phyloP scores from a whole-genome alignment of 2,888 invertebrate genomes.

The Fragum sueziense region DNA sequence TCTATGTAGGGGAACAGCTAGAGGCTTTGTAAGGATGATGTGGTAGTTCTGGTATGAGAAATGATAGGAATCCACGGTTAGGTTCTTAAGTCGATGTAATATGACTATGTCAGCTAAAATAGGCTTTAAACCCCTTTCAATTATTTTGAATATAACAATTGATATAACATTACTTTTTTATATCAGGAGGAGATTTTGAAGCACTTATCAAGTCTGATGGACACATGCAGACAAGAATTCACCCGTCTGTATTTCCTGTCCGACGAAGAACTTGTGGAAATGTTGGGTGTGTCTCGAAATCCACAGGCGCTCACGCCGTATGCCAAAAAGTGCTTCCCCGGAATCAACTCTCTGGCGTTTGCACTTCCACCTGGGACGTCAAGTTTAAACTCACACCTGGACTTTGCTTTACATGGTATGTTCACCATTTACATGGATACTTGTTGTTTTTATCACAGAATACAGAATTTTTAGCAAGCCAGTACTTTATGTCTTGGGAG shows the following conservation, averaged over 20 bases:
- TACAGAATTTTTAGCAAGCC: no score
- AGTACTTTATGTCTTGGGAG: no score
- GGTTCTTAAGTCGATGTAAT: no score
- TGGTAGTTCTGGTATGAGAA: no score
- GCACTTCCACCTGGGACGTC: conserved; percentile 75
- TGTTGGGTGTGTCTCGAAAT: conserved; percentile 78
- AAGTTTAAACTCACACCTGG: conserved; percentile 75
- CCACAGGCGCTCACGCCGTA: conserved; percentile 76
- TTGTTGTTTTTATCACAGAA: no score
- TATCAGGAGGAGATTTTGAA: conserved; percentile 78
- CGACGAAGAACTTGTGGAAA: conserved; percentile 76
- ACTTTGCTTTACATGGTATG: conserved; percentile 79
- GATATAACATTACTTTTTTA: background rate
- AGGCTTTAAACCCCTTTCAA: no score
- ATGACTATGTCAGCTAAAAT: no score
- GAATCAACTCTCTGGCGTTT: conserved; percentile 74
- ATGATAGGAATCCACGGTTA: no score
- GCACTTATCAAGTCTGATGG: conserved; percentile 70
- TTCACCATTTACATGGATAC: no score
- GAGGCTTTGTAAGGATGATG: no score
- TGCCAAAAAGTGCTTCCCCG: conserved; percentile 79
- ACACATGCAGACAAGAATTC: conserved; percentile 74
- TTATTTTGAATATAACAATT: no score
- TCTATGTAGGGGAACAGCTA: no score
- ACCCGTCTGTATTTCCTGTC: conserved; percentile 81